Percentiles rank a stretch among this genome's conserved stretches.
Evolutionary conservation across 2,113 vertebrate genomes (phyloP).

Genomic region (Gopherus evgoodei): DNA sequence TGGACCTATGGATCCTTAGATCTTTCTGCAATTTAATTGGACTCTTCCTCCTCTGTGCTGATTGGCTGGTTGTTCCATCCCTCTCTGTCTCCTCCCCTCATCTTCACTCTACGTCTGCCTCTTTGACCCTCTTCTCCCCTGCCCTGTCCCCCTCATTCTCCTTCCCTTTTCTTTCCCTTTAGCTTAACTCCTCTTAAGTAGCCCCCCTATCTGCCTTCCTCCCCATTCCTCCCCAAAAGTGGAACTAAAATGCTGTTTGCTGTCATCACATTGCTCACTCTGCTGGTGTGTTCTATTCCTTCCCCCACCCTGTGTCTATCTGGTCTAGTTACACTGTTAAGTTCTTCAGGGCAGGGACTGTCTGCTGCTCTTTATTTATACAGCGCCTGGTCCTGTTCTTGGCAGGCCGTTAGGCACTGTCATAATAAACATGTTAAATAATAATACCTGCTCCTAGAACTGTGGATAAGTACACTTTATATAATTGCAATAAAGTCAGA

Average conservation of each 20-base stretch:
- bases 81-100: not conserved
- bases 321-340: not conserved
- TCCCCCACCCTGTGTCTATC: not conserved
- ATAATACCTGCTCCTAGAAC: not conserved
- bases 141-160: not conserved
- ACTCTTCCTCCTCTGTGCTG: not conserved
- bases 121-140: not conserved
- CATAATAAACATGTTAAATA: not conserved
- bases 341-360: not conserved
- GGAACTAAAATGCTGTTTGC: not conserved
- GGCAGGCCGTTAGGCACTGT: not conserved
- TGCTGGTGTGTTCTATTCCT: not conserved
- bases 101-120: not conserved
- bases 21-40: not conserved
- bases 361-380: not conserved
- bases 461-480: not conserved
- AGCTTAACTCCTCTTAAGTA: not conserved
- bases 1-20: not conserved
- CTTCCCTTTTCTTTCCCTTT: not conserved
- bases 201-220: not conserved
- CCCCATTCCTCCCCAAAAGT: not conserved
- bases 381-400: not conserved
- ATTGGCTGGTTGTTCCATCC: not conserved
- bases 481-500: not conserved
- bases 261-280: not conserved